Evolutionary conservation across 1,140 invertebrate genomes (phyloP).

Genomic region (Calosoma granatense): DNA sequence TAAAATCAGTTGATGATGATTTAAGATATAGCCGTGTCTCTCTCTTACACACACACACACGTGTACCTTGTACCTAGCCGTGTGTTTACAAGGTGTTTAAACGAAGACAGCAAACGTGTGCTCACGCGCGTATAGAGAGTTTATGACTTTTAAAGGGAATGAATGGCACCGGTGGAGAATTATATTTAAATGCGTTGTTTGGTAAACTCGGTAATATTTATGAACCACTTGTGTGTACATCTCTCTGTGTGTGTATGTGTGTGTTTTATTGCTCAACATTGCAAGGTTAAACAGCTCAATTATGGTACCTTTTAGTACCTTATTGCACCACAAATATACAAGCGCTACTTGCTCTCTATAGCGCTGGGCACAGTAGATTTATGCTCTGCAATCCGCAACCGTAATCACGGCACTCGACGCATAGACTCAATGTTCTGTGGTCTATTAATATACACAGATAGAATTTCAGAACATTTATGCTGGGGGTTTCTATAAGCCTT

Average conservation of each 20-base stretch:
- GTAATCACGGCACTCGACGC: background rate
- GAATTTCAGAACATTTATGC: background rate
- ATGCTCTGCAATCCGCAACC: background rate
- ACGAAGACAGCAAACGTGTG: background rate
- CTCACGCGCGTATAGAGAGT: conserved; percentile 16
- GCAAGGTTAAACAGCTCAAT: background rate
- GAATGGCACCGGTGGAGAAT: conserved; percentile 14
- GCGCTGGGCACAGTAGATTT: background rate
- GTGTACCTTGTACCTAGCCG: conserved; percentile 21
- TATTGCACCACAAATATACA: no score
- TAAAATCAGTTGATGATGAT: conserved; percentile 33
- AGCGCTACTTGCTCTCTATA: no score
- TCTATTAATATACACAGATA: background rate
- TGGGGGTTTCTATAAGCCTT: no score
- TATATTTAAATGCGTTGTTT: conserved; percentile 21
- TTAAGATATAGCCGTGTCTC: conserved; percentile 30
- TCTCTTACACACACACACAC: conserved; percentile 16
- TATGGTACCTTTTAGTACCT: conserved; percentile 4
- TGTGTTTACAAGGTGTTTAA: conserved; percentile 30
- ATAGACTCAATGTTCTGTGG: no score
- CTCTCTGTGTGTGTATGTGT: no score
- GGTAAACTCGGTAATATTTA: conserved; percentile 20
- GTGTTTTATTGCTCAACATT: background rate
- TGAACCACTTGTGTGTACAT: conserved; percentile 15
- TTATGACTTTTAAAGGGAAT: conserved; percentile 21